Percentiles rank a stretch among this genome's conserved stretches.
These are phyloP conservation scores for Hermetia illucens DNA, from an alignment of 1,140 invertebrate species.

Conservation along the genomic window DNA sequence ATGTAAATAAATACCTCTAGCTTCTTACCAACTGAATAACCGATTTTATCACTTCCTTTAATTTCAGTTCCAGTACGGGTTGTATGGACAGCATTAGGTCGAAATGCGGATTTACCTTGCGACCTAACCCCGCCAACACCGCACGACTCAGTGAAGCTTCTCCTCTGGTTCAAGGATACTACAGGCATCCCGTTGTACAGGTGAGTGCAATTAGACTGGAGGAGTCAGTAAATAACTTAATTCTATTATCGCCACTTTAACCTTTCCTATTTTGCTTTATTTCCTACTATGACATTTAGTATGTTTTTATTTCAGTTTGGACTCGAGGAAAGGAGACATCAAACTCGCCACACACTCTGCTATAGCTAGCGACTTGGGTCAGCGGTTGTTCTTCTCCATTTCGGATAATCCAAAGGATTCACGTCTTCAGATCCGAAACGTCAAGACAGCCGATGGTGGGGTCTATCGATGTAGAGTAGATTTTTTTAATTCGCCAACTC, in stretches of 20 bases:
- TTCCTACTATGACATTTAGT: conserved; percentile 17
- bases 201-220: conserved; percentile 39
- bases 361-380: conserved; percentile 56
- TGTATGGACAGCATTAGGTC: conserved; percentile 58
- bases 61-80: conserved; percentile 45
- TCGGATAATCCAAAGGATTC: conserved; percentile 51
- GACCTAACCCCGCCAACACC: conserved; percentile 56
- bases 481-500: conserved; percentile 69
- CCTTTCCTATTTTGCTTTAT: conserved; percentile 3
- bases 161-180: conserved; percentile 74
- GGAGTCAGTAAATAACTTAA: background rate
- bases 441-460: conserved; percentile 58
- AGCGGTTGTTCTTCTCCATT: conserved; percentile 57
- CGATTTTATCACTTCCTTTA: no score
- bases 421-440: conserved; percentile 55
- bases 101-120: conserved; percentile 61
- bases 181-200: conserved; percentile 70
- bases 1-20: no score
- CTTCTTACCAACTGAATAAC: no score
- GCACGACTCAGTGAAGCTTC: conserved; percentile 58
- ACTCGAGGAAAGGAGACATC: conserved; percentile 51
- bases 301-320: conserved; percentile 43
- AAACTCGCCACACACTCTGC: conserved; percentile 51
- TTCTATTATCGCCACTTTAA: background rate
- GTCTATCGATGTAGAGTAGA: conserved; percentile 72